Evolutionary conservation across 2,113 vertebrate species (phyloP).

Genomic region (Benitochromis conjunctus): DNA sequence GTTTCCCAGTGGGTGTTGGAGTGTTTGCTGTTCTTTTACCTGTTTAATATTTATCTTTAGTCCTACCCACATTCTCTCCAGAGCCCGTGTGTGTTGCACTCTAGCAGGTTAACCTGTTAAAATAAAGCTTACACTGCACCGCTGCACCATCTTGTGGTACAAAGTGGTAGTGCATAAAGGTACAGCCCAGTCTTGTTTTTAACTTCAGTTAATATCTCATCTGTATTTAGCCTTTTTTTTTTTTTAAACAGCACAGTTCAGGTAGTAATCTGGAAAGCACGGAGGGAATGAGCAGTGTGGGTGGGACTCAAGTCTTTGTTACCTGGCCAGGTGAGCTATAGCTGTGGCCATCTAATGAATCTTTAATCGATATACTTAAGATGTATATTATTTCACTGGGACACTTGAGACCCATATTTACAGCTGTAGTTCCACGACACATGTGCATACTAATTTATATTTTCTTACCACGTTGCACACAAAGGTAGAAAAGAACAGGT

Average conservation of each 20-base stretch:
- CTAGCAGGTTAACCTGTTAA: not conserved
- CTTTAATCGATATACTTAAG: rapidly evolving
- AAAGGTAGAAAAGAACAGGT: not conserved
- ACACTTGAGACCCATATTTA: not conserved
- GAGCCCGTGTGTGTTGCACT: not conserved
- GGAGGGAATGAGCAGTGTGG: not conserved
- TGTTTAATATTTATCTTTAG: rapidly evolving
- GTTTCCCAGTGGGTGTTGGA: not conserved
- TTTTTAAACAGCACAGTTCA: not conserved
- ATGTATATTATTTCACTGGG: not conserved
- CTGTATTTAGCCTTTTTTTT: not conserved
- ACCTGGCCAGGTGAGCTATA: not conserved
- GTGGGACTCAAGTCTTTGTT: not conserved
- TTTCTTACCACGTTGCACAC: not conserved
- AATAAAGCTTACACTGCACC: not conserved
- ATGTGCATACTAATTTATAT: not conserved
- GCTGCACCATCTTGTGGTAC: too few species aligned
- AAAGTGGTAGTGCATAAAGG: not conserved
- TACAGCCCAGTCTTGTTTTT: not conserved
- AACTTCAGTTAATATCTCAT: not conserved
- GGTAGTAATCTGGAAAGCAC: not conserved
- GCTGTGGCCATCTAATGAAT: not conserved
- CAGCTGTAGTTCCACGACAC: slow-evolving; percentile 1
- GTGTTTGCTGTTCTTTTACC: not conserved
- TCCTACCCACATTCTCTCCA: not conserved